Percentiles rank a stretch among this genome's conserved stretches.
phyloP scores from a whole-genome alignment of 2,888 invertebrate genomes.

The Clusia tigrina region DNA sequence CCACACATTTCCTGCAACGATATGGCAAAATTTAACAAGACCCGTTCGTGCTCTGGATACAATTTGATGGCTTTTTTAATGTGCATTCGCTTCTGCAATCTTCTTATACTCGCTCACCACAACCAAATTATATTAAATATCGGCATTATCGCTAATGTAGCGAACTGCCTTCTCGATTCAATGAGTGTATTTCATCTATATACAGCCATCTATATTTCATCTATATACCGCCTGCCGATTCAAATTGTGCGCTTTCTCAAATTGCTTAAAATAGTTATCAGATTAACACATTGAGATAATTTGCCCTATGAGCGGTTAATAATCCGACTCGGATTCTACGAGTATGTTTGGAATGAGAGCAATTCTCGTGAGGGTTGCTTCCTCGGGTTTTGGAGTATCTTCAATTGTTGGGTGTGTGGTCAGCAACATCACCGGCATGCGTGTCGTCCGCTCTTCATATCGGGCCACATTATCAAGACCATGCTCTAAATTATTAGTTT shows the following conservation, averaged over 20 bases:
- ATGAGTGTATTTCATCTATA: constrained; percentile 95
- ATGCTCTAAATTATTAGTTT: too few relatives aligned
- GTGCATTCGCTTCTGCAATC: constrained; percentile 85
- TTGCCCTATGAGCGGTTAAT: constrained; percentile 96
- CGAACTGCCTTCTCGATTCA: constrained; percentile 87
- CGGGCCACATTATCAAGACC: too few relatives aligned
- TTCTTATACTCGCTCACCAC: constrained; percentile 93
- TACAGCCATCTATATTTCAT: too few relatives aligned
- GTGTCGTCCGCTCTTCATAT: too few relatives aligned
- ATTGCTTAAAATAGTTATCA: constrained; percentile 88
- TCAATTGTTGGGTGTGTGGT: too few relatives aligned
- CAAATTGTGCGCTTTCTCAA: constrained; percentile 93
- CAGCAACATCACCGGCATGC: too few relatives aligned
- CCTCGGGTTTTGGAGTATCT: too few relatives aligned
- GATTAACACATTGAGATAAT: constrained; percentile 95
- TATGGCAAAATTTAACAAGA: constrained; percentile 92
- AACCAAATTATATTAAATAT: constrained; percentile 94
- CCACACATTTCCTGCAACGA: constrained; percentile 89
- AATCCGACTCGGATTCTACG: constrained; percentile 91
- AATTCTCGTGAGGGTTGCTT: too few relatives aligned
- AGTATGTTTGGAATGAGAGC: constrained; percentile 88
- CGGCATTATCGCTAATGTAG: constrained; percentile 93
- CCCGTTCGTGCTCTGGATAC: constrained; percentile 95
- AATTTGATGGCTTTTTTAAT: constrained; percentile 92
- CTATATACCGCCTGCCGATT: constrained; percentile 95